Percentiles rank a stretch among this genome's conserved stretches.
phyloP scores from a whole-genome alignment of 2,888 invertebrate genomes.

The Ptychoptera contaminata region DNA sequence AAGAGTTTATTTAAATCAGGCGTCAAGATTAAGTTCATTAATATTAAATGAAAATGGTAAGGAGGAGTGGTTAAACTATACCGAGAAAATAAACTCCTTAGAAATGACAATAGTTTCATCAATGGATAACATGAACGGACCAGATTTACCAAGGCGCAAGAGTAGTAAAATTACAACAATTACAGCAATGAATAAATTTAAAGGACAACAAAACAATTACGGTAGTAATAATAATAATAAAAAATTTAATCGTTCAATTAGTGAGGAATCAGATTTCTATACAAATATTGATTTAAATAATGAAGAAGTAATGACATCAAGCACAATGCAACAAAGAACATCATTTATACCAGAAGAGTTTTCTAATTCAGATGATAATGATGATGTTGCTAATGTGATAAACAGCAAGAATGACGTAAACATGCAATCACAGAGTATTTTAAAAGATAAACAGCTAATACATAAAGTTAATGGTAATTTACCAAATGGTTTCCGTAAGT shows the following conservation, averaged over 20 bases:
- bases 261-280: conserved; percentile 7
- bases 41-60: conserved; percentile 41
- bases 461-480: too few species aligned
- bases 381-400: not conserved
- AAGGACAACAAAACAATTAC: not conserved
- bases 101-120: conserved; percentile 26
- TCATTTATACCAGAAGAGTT: not conserved
- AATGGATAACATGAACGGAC: conserved; percentile 10
- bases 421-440: not conserved
- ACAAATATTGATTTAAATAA: conserved; percentile 7
- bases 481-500: too few species aligned
- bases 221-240: too few species aligned
- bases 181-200: not conserved
- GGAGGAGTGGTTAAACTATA: conserved; percentile 24
- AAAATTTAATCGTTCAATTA: too few species aligned
- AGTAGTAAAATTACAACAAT: conserved; percentile 8
- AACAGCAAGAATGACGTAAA: not conserved
- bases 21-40: conserved; percentile 45
- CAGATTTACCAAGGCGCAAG: conserved; percentile 18
- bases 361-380: conserved; percentile 2
- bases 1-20: conserved; percentile 52
- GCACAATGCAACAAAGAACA: conserved; percentile 1
- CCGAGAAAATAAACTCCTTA: conserved; percentile 34
- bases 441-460: not conserved
- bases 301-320: not conserved